These are phyloP conservation scores for Alfaro cultratus DNA, from an alignment of 2,797 vertebrate species.

Conservation along the genomic window DNA sequence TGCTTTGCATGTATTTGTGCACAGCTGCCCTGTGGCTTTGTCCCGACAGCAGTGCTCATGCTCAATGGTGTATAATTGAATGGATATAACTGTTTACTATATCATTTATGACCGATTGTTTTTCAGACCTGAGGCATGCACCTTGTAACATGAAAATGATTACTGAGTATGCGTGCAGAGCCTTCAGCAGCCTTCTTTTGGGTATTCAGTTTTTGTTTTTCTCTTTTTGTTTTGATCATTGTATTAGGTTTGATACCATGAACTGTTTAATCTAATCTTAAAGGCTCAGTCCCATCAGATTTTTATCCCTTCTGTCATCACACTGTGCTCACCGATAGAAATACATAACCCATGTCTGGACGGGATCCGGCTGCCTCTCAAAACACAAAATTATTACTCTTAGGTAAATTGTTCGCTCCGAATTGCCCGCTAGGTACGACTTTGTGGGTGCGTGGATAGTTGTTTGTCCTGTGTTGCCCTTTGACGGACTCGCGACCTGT, in stretches of 20 bases:
- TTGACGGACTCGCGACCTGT: neutral
- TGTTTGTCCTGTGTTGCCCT: neutral
- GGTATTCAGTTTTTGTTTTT: neutral
- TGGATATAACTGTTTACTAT: conserved; percentile 28
- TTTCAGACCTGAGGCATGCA: conserved; percentile 19
- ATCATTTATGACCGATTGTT: conserved; percentile 19
- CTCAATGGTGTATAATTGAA: conserved; percentile 49
- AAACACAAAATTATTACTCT: neutral
- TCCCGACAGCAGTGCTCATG: conserved; percentile 25
- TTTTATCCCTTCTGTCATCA: conserved; percentile 36
- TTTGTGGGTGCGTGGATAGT: neutral
- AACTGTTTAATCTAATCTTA: conserved; percentile 47
- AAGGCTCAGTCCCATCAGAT: conserved; percentile 39
- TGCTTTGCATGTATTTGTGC: conserved; percentile 3
- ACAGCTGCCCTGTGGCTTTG: conserved; percentile 12
- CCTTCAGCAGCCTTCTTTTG: neutral
- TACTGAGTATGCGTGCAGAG: conserved; percentile 1
- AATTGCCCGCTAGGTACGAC: neutral
- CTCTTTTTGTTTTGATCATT: conserved; percentile 39
- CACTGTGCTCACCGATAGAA: conserved; percentile 35
- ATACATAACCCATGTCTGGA: conserved; percentile 64
- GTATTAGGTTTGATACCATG: conserved; percentile 41
- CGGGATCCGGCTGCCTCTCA: conserved; percentile 16
- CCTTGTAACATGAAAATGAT: conserved; percentile 21
- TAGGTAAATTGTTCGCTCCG: neutral